These are phyloP conservation scores for Corythornis madagascariensis DNA, from an alignment of 2,113 vertebrate genomes.

Conservation along the genomic window DNA sequence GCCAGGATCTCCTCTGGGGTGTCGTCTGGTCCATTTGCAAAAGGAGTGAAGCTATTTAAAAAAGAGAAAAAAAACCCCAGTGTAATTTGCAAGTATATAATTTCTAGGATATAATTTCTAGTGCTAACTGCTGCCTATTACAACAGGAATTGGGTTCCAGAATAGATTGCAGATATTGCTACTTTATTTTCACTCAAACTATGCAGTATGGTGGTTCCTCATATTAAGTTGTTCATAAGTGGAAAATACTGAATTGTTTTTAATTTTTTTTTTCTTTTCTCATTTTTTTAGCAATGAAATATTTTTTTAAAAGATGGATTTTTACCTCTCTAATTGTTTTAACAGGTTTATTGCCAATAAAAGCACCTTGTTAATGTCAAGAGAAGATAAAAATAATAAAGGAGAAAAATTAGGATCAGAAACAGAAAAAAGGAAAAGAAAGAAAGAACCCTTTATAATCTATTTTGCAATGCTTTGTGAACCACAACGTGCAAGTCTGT, in stretches of 20 bases:
- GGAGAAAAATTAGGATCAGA: background rate
- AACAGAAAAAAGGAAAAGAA: background rate
- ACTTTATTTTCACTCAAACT: background rate
- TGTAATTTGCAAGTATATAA: background rate
- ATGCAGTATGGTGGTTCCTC: background rate
- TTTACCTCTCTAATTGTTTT: background rate
- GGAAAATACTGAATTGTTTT: background rate
- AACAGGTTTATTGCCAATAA: background rate
- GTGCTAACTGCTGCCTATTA: background rate
- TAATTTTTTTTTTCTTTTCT: background rate
- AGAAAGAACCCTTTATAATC: background rate
- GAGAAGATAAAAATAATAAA: background rate
- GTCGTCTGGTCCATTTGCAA: conserved; percentile 91
- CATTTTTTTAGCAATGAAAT: background rate
- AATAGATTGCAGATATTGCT: background rate
- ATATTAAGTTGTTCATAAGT: background rate
- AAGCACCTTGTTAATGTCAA: background rate
- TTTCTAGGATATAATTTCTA: background rate
- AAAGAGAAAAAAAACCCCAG: background rate
- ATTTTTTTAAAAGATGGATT: background rate
- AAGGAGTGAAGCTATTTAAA: conserved; percentile 88
- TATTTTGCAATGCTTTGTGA: background rate
- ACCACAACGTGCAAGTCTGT: background rate
- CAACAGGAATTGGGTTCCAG: background rate
- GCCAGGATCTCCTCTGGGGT: conserved; percentile 93